Base-by-base conservation (phyloP, 2,113 vertebrate species). In the Limnothrissa miodon region DNA sequence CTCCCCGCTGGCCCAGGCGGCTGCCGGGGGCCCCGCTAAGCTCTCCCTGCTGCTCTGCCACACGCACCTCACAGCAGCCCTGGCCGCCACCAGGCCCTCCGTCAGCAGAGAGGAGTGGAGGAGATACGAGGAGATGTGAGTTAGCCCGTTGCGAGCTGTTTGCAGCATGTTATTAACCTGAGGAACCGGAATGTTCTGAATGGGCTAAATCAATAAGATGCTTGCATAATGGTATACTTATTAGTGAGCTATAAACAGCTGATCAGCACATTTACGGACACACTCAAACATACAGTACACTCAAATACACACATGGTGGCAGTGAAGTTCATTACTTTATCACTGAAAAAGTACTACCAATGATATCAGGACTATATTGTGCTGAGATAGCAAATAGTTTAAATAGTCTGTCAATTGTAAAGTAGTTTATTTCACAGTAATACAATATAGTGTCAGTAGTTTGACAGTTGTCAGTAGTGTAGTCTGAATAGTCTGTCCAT, bases 101-200 rank as follows among this genome's bases (percentile, higher is more conserved):
- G 92, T 99, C 82, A 95, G 91, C 90, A 95, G 91, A 83, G 95
- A 95, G 0, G 97, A 98, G 91, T 97, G 96, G 97, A 96, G 90
- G 83, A 94, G 89, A 88, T 98, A 97, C 90, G 88, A 90, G 86
- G 95, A 95, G 78, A 93, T 99, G 98, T 99, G 91, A 98, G 98
- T 95, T 59, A 17, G 39, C 29, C 79, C 19, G 15, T 0, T 13
- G 9, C 1, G 10, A 39, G 21, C 17, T 42, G 42, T 42, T 42
- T 42, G 42, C 42, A 4, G 42, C 42, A 42, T 42, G 42, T 4
- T 6, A 2, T 42, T 42, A 42, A 6, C 42, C 42, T 42, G 42
- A 42, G 42, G 42, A n/a, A 42, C 42, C 42, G 6, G 6, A 42
- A 42, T 42, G 2, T 42, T 42, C 2, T 42, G 42, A n/a, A n/a